Evolutionary conservation across 2,797 vertebrate genomes (phyloP).

Genomic region (Hoplostethus mediterraneus): DNA sequence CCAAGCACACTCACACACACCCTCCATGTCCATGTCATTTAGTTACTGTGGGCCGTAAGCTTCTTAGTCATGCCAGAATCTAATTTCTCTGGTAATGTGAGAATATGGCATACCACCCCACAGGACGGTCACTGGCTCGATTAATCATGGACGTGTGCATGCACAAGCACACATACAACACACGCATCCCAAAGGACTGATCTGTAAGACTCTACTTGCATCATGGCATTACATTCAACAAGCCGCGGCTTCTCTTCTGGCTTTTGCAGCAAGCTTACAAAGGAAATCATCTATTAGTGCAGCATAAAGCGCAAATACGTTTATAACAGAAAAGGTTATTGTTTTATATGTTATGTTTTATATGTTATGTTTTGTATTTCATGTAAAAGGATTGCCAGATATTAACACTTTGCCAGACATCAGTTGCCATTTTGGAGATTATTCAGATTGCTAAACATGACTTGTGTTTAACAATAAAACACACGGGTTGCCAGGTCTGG

Average conservation of each 20-base stretch:
- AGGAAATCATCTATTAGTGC: background rate
- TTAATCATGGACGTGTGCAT: constrained; percentile 49
- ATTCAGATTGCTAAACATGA: constrained; percentile 34
- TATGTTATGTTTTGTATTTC: constrained; percentile 10
- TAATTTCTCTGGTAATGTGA: constrained; percentile 66
- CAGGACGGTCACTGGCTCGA: constrained; percentile 41
- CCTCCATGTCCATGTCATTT: constrained; percentile 19
- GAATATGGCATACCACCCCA: constrained; percentile 50
- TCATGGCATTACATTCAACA: constrained; percentile 23
- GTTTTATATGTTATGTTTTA: no score
- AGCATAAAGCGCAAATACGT: background rate
- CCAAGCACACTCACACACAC: background rate
- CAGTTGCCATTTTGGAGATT: constrained; percentile 31
- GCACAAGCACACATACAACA: constrained; percentile 21
- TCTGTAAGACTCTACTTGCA: constrained; percentile 29
- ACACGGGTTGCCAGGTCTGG: constrained; percentile 23
- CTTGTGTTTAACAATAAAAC: constrained; percentile 8
- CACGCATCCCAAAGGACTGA: constrained; percentile 12
- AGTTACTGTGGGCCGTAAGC: constrained; percentile 52
- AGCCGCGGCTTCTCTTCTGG: background rate
- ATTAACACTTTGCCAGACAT: constrained; percentile 16
- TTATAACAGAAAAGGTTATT: background rate
- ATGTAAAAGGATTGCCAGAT: constrained; percentile 18
- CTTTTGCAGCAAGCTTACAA: background rate
- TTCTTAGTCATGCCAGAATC: constrained; percentile 58